Evolutionary conservation across 2,797 vertebrate genomes (phyloP).

Genomic region (Mus minutoides): DNA sequence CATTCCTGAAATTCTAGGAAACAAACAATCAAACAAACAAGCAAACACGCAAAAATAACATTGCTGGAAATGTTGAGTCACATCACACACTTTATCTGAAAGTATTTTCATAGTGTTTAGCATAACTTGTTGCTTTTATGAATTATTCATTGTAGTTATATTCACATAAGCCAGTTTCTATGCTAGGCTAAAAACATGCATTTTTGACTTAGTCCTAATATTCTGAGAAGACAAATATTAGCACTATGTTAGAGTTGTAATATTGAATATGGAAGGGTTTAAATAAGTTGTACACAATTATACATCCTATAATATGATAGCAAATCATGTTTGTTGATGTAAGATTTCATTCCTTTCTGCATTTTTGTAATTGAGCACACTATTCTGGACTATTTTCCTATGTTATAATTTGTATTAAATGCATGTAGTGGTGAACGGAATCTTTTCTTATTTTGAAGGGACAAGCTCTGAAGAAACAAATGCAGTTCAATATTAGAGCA

Average conservation of each 20-base stretch:
- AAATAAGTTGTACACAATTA: neutral
- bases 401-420: neutral
- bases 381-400: neutral
- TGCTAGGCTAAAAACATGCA: neutral
- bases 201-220: neutral
- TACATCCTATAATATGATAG: neutral
- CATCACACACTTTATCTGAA: neutral
- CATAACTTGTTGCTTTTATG: conserved; percentile 25
- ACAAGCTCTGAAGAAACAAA: neutral
- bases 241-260: neutral
- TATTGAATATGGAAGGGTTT: neutral
- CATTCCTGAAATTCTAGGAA: neutral
- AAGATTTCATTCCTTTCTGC: neutral
- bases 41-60: neutral
- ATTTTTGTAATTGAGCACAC: neutral
- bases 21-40: neutral
- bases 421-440: neutral
- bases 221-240: neutral
- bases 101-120: conserved; percentile 27
- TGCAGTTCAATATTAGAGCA: conserved; percentile 15
- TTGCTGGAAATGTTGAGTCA: neutral
- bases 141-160: conserved; percentile 12
- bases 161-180: neutral
- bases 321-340: neutral
- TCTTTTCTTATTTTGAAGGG: conserved; percentile 6